A percentile compares a stretch with the other conserved stretches of the same genome.
Conservation (phyloP, 2,113 vertebrate species). For the Solea senegalensis region DNA sequence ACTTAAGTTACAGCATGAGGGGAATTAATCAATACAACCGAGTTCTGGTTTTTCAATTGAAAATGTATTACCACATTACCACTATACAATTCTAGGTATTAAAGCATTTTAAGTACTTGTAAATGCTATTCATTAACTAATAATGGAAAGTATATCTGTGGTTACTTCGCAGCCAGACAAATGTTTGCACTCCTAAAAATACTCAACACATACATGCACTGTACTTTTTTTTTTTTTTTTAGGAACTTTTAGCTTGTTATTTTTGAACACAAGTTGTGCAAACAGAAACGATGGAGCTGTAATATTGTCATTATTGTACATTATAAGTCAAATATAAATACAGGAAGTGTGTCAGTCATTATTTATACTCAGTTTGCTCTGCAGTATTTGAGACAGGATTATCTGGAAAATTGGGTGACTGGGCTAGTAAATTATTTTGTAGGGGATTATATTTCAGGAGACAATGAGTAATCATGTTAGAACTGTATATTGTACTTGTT, state of each 20-base stretch:
- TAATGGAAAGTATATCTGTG: not conserved
- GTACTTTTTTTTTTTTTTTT: not conserved
- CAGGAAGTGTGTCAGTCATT: too few species aligned
- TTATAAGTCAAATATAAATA: too few species aligned
- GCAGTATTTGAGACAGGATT: too few species aligned
- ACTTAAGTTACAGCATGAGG: constrained; percentile 68
- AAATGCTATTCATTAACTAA: constrained; percentile 4
- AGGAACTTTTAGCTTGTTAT: not conserved
- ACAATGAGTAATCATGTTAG: too few species aligned
- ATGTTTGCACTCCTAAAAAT: not conserved
- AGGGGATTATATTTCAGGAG: too few species aligned
- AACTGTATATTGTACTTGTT: too few species aligned
- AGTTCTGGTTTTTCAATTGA: constrained; percentile 65
- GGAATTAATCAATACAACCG: constrained; percentile 60
- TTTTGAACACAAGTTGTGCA: too few species aligned
- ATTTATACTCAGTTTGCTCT: too few species aligned
- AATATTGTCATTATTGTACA: too few species aligned
- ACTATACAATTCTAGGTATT: constrained; percentile 10
- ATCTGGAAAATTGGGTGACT: too few species aligned
- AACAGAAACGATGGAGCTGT: too few species aligned
- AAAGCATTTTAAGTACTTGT: constrained; percentile 5
- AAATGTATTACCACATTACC: constrained; percentile 38
- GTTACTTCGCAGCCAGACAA: not conserved
- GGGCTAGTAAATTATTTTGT: too few species aligned
- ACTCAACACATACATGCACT: not conserved